Evolutionary conservation across 2,888 invertebrate genomes (phyloP), one percentile per base, ranked within the genome.

Genomic region (Ornithoptera priamus): DNA sequence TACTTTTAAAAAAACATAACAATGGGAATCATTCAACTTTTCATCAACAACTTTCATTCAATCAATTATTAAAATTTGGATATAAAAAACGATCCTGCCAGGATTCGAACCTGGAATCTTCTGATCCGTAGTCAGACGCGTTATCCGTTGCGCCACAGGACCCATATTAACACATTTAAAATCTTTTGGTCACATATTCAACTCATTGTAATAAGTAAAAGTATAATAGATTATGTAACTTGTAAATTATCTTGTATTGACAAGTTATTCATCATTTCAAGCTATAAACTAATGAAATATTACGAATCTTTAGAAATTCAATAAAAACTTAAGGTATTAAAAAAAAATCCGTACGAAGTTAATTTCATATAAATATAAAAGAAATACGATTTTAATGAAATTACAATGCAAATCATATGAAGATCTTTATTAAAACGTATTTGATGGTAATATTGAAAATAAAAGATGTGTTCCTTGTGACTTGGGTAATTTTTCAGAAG

Each of bases 111-210:
- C 93, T 94, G 94, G 93, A 94, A 93, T 93, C 93, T 93, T 93
- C 93, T 94, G 94, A 94, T 94, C 94, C 94, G 94, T 94, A 94
- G 94, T 94, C 94, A 94, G 94, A 94, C 94, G 94, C 94, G 94
- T 94, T 94, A 94, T 94, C 93, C 94, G 85, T 93, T 94, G 94
- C 93, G 94, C 93, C 94, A 94, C 94, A 94, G 90, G 93, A 82
- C 83, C 83, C 15, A 12, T 63, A 30, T 20, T 0, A 5, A 42
- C 0, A 0, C 0, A 0, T 1, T 24, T 18, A 1, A 69, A 69
- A 57, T 17, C 65, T 61, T 53, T n/a, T n/a, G 53, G n/a, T 53
- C 6, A n/a, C 18, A 5, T n/a, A 4, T 53, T n/a, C n/a, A 53
- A n/a, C n/a, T 53, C 4, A 53, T 53, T 0, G 46, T 15, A 15